Conservation (phyloP, 2,888 invertebrate genomes). For the Lycocerus yunnanus region DNA sequence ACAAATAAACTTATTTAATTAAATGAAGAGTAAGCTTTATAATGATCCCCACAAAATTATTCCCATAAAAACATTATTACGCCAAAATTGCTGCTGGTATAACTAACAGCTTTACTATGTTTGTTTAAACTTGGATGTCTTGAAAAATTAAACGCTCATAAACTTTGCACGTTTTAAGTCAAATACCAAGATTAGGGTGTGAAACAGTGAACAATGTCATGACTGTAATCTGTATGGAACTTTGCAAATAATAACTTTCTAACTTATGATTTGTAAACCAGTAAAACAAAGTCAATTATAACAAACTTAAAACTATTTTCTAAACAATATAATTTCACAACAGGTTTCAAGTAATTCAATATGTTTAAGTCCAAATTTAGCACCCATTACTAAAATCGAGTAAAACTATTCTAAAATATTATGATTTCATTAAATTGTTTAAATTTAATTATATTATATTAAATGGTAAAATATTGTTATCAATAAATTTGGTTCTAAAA, state of each 20-base stretch:
- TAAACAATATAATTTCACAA: constrained; percentile 3
- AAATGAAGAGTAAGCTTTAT: not conserved
- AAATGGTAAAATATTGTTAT: not conserved
- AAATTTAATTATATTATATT: not conserved
- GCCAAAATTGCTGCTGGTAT: not conserved
- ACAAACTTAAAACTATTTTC: not conserved
- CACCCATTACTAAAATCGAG: not conserved
- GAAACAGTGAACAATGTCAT: not conserved
- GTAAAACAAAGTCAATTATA: not conserved
- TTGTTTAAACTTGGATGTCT: not conserved
- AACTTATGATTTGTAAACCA: not conserved
- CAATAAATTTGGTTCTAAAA: no score
- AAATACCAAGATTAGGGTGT: not conserved
- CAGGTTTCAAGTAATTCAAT: constrained; percentile 9
- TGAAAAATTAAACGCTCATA: not conserved
- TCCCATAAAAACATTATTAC: not conserved
- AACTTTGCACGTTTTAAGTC: not conserved
- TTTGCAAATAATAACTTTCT: not conserved
- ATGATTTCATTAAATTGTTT: not conserved
- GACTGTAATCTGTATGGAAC: not conserved
- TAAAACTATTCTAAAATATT: not conserved
- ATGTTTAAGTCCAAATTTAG: not conserved
- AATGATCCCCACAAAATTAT: not conserved
- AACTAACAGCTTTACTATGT: not conserved
- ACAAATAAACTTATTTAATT: not conserved